A percentile compares a stretch with the other conserved stretches of the same genome.
Conservation (phyloP, 92 coral and sea anemone species). For the Epizoanthus stellaris region DNA sequence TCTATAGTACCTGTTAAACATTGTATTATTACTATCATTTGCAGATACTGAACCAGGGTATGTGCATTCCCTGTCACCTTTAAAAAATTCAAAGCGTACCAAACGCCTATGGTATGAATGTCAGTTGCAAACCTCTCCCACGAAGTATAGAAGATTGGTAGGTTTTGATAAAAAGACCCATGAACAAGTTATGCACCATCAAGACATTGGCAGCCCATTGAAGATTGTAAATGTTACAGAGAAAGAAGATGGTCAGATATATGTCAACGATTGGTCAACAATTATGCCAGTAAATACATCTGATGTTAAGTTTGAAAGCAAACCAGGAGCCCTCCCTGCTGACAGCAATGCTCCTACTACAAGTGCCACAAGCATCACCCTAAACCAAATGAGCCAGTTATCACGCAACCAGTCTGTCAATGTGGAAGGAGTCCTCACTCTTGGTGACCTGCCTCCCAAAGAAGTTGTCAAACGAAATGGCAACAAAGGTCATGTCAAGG, state of each 20-base stretch:
- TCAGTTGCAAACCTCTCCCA: neutral
- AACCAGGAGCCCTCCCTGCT: neutral
- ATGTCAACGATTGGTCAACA: too few species aligned
- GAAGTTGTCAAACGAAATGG: constrained; percentile 56
- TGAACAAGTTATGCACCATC: neutral
- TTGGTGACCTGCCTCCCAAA: constrained; percentile 46
- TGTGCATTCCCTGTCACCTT: neutral
- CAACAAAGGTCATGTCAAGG: constrained; percentile 51
- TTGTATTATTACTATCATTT: neutral
- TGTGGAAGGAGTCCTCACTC: constrained; percentile 39
- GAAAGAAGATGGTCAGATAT: neutral
- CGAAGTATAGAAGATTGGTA: neutral
- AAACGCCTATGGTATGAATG: neutral
- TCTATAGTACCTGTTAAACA: constrained; percentile 13
- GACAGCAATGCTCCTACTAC: neutral
- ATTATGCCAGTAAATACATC: too few species aligned
- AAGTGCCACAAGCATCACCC: constrained; percentile 32
- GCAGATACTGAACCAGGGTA: constrained; percentile 28
- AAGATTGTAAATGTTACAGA: too few species aligned
- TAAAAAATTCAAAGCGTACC: neutral
- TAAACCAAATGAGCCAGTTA: constrained; percentile 19
- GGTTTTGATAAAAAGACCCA: constrained; percentile 6
- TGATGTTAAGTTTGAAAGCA: constrained; percentile 27
- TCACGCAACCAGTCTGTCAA: constrained; percentile 48
- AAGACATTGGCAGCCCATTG: too few species aligned